Percentiles rank a stretch among this genome's conserved stretches.
These are phyloP conservation scores for Numenius arquata DNA, from an alignment of 2,113 vertebrate species.

Conservation along the genomic window DNA sequence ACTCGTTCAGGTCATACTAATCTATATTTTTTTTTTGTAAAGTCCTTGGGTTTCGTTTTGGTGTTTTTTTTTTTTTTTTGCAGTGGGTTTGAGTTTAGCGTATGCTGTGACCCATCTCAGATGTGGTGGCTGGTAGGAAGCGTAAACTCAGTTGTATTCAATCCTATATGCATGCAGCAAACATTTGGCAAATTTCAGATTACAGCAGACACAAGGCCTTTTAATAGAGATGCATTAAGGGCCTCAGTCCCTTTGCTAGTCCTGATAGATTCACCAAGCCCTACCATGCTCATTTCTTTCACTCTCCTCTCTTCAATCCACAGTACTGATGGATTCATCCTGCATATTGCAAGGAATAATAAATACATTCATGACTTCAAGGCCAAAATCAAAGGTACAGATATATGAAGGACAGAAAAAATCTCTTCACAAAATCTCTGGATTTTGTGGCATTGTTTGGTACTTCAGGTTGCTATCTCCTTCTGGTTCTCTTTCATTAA, in stretches of 20 bases:
- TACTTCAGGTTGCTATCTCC: neutral
- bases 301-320: neutral
- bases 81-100: neutral
- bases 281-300: neutral
- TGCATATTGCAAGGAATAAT: neutral
- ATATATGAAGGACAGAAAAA: neutral
- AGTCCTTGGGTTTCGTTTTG: neutral
- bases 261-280: neutral
- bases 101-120: neutral
- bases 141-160: neutral
- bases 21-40: neutral
- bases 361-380: neutral
- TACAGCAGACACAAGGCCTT: neutral
- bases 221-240: accelerated
- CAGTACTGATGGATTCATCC: neutral
- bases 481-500: neutral
- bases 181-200: neutral
- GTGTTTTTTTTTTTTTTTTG: neutral
- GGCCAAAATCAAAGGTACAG: neutral
- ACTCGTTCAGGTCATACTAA: neutral
- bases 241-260: neutral
- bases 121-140: neutral
- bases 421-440: neutral
- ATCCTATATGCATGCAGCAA: neutral
- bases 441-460: neutral